Evolutionary conservation across 2,888 invertebrate genomes (phyloP).

Genomic region (Zaprionus obscuricornis): DNA sequence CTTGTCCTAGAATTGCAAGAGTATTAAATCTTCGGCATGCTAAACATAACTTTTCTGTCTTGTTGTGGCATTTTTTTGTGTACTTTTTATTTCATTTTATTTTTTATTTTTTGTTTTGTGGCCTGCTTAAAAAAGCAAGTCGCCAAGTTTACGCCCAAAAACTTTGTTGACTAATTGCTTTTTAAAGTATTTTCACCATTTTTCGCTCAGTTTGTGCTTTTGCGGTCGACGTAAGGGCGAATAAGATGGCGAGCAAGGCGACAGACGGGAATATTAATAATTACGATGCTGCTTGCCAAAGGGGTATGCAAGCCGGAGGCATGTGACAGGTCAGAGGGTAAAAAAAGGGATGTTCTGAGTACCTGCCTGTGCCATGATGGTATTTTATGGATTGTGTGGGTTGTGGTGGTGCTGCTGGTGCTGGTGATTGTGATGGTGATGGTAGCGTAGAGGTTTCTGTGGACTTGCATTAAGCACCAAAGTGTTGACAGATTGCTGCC

Average conservation of each 20-base stretch:
- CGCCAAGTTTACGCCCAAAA: constrained; percentile 60
- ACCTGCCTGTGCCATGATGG: constrained; percentile 45
- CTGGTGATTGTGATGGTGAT: background rate
- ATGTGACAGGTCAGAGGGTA: no score
- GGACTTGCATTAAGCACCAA: no score
- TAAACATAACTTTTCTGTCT: no score
- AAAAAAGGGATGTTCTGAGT: constrained; percentile 48
- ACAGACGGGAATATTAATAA: constrained; percentile 57
- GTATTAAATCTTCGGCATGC: no score
- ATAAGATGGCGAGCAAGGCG: background rate
- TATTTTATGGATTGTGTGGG: background rate
- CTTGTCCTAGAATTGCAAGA: no score
- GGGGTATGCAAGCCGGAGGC: no score
- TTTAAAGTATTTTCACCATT: constrained; percentile 58
- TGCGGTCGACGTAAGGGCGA: constrained; percentile 1
- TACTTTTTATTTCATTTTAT: constrained; percentile 11
- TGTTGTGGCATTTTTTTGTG: no score
- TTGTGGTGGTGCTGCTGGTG: background rate
- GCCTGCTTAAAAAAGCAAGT: constrained; percentile 61
- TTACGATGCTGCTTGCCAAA: constrained; percentile 52
- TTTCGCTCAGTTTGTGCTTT: constrained; percentile 26
- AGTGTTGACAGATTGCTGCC: constrained; percentile 78
- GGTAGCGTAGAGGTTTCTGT: no score
- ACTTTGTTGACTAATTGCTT: constrained; percentile 75
- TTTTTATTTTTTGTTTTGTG: constrained; percentile 12